Evolutionary conservation across 1,140 invertebrate genomes (phyloP).

Genomic region (Heliothis subflexa): DNA sequence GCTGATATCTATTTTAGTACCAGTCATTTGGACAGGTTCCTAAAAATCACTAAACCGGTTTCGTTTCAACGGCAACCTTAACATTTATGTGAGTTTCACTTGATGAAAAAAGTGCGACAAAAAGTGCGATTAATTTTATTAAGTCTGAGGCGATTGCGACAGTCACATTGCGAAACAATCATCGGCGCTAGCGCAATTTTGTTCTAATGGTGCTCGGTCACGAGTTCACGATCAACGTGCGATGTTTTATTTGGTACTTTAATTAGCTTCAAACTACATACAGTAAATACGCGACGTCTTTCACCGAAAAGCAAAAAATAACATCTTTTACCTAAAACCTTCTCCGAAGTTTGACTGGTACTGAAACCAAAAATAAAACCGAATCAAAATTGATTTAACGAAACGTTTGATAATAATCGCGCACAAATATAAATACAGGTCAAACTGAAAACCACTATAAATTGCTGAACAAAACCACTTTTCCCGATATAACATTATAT

Average conservation of each 20-base stretch:
- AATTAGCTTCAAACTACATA: not conserved
- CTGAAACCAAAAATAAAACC: no score
- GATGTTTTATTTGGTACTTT: slow-evolving; percentile 1
- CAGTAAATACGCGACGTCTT: no score
- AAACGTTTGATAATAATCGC: no score
- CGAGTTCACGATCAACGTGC: slow-evolving; percentile 40
- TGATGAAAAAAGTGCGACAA: slow-evolving; percentile 37
- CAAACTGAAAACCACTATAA: no score
- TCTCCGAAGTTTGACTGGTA: no score
- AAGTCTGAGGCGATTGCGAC: slow-evolving; percentile 34
- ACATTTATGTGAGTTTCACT: slow-evolving; percentile 44
- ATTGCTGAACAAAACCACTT: no score
- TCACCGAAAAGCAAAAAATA: no score
- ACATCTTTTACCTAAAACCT: no score
- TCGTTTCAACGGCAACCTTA: slow-evolving; percentile 29
- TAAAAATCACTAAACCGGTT: slow-evolving; percentile 30
- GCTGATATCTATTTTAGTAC: not conserved
- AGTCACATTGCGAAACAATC: slow-evolving; percentile 33
- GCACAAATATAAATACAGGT: no score
- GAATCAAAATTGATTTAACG: no score
- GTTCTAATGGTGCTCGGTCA: slow-evolving; percentile 29
- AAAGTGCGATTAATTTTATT: slow-evolving; percentile 40
- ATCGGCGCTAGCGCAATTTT: slow-evolving; percentile 22
- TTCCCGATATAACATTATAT: no score
- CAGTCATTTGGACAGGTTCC: not conserved